Conservation (phyloP, 2,888 invertebrate genomes). For the Pandemis cinnamomeana region DNA sequence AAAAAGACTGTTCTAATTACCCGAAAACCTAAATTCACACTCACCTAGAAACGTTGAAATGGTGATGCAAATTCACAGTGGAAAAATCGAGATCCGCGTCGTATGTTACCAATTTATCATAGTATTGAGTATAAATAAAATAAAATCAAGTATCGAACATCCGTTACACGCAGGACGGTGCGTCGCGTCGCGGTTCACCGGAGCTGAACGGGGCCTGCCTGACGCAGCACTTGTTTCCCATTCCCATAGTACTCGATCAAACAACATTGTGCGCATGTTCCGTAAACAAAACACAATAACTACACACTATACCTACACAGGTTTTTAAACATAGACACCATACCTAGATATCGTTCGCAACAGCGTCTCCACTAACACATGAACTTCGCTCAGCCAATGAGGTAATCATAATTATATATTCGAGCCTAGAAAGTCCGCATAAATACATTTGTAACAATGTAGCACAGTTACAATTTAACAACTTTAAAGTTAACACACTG, state of each 20-base stretch:
- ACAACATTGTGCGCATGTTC: slow-evolving; percentile 30
- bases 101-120: not conserved
- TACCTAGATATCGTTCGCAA: slow-evolving; percentile 58
- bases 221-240: slow-evolving; percentile 55
- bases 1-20: slow-evolving; percentile 56
- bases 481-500: slow-evolving; percentile 46
- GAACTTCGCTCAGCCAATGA: slow-evolving; percentile 69
- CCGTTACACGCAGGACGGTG: slow-evolving; percentile 77
- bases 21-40: slow-evolving; percentile 55
- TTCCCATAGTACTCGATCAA: slow-evolving; percentile 52
- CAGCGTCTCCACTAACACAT: slow-evolving; percentile 54
- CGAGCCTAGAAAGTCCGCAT: slow-evolving; percentile 71
- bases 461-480: slow-evolving; percentile 47
- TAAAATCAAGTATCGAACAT: slow-evolving; percentile 70
- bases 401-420: slow-evolving; percentile 62
- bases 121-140: slow-evolving; percentile 48
- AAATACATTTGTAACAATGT: slow-evolving; percentile 48
- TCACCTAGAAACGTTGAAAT: slow-evolving; percentile 30
- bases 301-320: slow-evolving; percentile 32
- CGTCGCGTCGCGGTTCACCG: slow-evolving; percentile 76
- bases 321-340: slow-evolving; percentile 40
- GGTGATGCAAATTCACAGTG: slow-evolving; percentile 33
- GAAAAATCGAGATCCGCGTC: slow-evolving; percentile 11
- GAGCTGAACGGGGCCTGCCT: slow-evolving; percentile 76
- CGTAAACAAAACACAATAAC: slow-evolving; percentile 38